Conservation (phyloP, 2,113 vertebrate genomes). For the Accipiter virgatus region DNA sequence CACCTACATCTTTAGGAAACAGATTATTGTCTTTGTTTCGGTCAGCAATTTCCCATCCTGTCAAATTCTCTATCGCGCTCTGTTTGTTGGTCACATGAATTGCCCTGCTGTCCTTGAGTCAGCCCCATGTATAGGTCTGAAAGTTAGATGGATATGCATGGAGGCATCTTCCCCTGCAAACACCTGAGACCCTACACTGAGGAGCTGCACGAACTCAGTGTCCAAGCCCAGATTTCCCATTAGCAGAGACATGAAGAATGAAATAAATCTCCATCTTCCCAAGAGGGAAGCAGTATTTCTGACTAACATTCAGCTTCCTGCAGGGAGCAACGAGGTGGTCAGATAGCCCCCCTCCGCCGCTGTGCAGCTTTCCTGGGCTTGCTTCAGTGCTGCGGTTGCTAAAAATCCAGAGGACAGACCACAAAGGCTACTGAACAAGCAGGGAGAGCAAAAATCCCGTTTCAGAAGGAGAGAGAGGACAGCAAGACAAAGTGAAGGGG, state of each 20-base stretch:
- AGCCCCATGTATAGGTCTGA: fast-evolving
- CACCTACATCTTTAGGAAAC: background rate
- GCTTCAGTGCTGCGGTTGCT: background rate
- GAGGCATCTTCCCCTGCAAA: background rate
- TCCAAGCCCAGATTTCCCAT: background rate
- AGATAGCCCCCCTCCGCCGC: background rate
- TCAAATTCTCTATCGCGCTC: background rate
- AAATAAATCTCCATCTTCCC: background rate
- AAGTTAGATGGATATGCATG: background rate
- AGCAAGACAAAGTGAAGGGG: background rate
- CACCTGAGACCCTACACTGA: background rate
- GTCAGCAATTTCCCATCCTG: background rate
- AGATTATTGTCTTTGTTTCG: background rate
- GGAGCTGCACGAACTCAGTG: background rate
- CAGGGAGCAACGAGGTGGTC: background rate
- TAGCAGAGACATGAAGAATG: background rate
- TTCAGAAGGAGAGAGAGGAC: background rate
- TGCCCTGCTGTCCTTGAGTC: background rate
- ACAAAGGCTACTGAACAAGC: background rate
- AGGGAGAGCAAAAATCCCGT: background rate
- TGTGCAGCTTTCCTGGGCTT: fast-evolving
- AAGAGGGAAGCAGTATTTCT: fast-evolving
- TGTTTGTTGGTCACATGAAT: background rate
- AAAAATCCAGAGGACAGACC: background rate
- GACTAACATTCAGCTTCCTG: background rate